Evolutionary conservation across 1,140 invertebrate species (phyloP), one percentile per base, ranked within the genome.

Genomic region (Drosophila littoralis): DNA sequence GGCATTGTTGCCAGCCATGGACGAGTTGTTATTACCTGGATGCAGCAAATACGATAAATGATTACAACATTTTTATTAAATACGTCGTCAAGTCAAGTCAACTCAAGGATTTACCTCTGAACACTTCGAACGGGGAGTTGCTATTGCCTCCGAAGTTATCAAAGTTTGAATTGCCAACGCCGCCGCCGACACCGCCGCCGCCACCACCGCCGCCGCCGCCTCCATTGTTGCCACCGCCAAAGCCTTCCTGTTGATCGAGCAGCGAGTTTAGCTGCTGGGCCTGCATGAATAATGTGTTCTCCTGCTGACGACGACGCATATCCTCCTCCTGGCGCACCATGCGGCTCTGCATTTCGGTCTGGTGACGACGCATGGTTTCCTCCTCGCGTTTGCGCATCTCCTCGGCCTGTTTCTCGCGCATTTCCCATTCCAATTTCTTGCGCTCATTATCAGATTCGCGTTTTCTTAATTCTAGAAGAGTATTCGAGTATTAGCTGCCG

Each of bases 381-480:
- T 96, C 96, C 82, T 97, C 96, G 6, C 95, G 93, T 28, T 95
- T 95, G 46, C 96, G 94, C 70, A 96, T 95, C 92, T 97, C 96
- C 77, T 97, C 97, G 3, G 95, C 96, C 85, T 97, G 95, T 64
- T 96, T 94, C 90, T 97, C 96, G 42, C 97, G 96, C 94, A 97
- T 95, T 93, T 98, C 97, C 96, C 96, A 97, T 91, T 97, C 96
- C 75, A 96, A 94, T 91, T 97, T 97, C 92, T 97, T 96, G 5
- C 97, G 94, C 91, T 97, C 97, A 71, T 96, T 95, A 92, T 98
- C 97, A 79, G 96, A 94, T 93, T 98, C 97, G 61, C 97, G 94
- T 84, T 96, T 95, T 32, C 97, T 94, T 74, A 98, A 92, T 93
- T 98, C 96, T 96, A 92, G 10, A 76, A 66, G n/a, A 7, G 33